Evolutionary conservation across 2,888 invertebrate species (phyloP), one percentile per base, ranked within the genome.

Genomic region (Nebria salina): DNA sequence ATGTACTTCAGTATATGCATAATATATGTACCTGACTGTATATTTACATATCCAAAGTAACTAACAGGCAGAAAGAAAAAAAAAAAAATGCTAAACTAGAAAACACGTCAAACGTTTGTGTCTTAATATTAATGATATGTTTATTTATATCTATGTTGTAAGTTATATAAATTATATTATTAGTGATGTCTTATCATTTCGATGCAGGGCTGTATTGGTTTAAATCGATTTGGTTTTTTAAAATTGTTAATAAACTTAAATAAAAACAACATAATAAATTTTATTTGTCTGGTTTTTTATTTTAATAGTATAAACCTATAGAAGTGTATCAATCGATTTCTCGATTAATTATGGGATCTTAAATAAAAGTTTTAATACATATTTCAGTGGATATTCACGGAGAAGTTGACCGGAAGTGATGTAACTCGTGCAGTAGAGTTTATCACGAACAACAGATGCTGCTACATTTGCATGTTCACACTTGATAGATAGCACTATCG

Each of bases 371-470:
- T 25, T n/a, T 25, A 11, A 68, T 68, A 68, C 9, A 25, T 68
- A 68, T 11, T 2, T 15, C 13, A n/a, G 65, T 15, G 15, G 13
- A 3, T 65, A 65, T 65, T n/a, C 65, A 65, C 3, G 7, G 4
- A 68, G 15, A 13, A 9, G 6, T 68, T 68, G 68, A 68, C 68
- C 25, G 80, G 75, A 82, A 81, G 74, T 82, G 82, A 75, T 82
- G 82, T 82, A 82, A 76, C 75, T 78, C 34, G 82, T 81, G 80
- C 82, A 81, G 81, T 77, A 80, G 82, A 82, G 83, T 79, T 78
- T 77, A 82, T 84, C 84, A 84, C 84, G 84, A 83, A 84, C 83
- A 83, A 80, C 80, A 80, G 80, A 80, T 80, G 80, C 72, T 79
- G 70, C 25, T 80, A 54, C 75, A 80, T 80, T 80, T 80, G 80